Conservation (phyloP, 1,140 invertebrate genomes). For the Phymorhynchus buccinoides region DNA sequence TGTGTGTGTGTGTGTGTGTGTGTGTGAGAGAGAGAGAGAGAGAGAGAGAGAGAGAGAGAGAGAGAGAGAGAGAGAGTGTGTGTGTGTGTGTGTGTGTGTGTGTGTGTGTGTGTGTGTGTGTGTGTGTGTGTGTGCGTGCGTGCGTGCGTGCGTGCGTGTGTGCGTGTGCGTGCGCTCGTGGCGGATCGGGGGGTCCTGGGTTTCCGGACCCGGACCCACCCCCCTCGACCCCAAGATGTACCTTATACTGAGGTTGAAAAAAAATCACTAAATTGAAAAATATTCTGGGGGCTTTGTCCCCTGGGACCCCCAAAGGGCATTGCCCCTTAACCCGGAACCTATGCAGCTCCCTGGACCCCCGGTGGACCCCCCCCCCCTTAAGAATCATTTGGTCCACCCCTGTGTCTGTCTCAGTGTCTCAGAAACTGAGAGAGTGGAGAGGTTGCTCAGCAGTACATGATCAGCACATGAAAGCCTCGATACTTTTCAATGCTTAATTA, state of each 20-base stretch:
- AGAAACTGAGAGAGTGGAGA: neutral
- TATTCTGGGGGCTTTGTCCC: too few species aligned
- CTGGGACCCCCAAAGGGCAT: too few species aligned
- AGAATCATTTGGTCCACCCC: too few species aligned
- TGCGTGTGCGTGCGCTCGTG: neutral
- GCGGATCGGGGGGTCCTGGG: neutral
- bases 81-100: too few species aligned
- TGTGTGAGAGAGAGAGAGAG: neutral
- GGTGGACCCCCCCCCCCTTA: too few species aligned
- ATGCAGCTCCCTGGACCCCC: too few species aligned
- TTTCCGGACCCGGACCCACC: neutral
- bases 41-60: neutral
- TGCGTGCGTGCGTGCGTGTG: neutral
- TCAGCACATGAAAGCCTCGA: neutral
- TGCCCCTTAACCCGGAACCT: too few species aligned
- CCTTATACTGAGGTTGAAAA: neutral
- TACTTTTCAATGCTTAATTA: too few species aligned
- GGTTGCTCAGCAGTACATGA: neutral
- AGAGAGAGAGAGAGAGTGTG: neutral
- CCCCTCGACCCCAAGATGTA: too few species aligned
- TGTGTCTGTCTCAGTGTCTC: neutral
- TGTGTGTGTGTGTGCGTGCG: too few species aligned
- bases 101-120: too few species aligned
- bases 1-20: neutral
- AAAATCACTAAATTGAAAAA: neutral